phyloP scores from a whole-genome alignment of 1,140 invertebrate species.

The Aphelenchoides avenae region DNA sequence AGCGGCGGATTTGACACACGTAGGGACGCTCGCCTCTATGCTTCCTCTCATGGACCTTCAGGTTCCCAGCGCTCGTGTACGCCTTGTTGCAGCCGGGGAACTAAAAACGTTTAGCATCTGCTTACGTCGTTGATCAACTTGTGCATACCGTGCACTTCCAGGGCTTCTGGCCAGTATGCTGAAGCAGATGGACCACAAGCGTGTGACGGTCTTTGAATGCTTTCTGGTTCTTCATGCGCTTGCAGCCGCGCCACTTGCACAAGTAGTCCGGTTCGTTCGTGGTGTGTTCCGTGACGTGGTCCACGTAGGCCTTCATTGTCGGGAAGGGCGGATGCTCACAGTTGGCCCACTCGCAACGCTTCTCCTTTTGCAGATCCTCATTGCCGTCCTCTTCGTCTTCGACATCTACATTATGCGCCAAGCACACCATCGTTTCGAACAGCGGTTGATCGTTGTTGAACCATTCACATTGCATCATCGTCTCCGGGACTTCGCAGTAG shows the following conservation, averaged over 20 bases:
- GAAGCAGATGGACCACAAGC: constrained; percentile 94
- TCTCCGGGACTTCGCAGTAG: too few species aligned
- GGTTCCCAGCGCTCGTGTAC: constrained; percentile 90
- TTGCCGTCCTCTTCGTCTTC: too few species aligned
- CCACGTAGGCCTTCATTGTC: too few species aligned
- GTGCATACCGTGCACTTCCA: constrained; percentile 86
- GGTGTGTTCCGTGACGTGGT: constrained; percentile 1
- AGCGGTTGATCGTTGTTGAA: too few species aligned
- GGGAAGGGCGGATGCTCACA: not conserved
- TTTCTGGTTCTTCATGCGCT: constrained; percentile 14
- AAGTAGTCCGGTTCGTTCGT: not conserved
- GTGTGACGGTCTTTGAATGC: constrained; percentile 99
- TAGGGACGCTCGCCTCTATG: constrained; percentile 97
- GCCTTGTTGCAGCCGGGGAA: constrained; percentile 95
- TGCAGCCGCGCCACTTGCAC: constrained; percentile 31
- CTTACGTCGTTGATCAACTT: constrained; percentile 12
- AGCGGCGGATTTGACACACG: constrained; percentile 88
- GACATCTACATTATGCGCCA: constrained; percentile 12
- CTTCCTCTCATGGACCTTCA: constrained; percentile 83
- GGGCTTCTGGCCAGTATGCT: constrained; percentile 97
- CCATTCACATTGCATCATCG: too few species aligned
- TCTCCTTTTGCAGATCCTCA: too few species aligned
- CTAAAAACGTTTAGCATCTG: constrained; percentile 63
- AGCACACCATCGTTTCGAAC: too few species aligned
- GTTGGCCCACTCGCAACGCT: too few species aligned